A percentile compares a stretch with the other conserved stretches of the same genome.
These are phyloP conservation scores for Meganola albula DNA, from an alignment of 2,888 invertebrate genomes.

Conservation along the genomic window DNA sequence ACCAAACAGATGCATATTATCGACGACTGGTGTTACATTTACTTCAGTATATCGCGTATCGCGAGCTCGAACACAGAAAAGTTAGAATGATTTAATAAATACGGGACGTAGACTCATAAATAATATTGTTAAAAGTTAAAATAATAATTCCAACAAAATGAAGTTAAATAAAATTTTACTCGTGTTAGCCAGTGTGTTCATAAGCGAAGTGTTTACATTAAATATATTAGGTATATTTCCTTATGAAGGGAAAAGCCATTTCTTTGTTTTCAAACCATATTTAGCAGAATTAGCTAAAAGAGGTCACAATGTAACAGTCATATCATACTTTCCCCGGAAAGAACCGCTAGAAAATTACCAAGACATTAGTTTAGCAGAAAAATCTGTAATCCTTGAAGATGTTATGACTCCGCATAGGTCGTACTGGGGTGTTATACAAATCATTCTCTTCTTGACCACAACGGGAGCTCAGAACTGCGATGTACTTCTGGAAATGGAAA, in stretches of 20 bases:
- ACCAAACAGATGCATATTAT: no score
- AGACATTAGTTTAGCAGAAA: slow-evolving; percentile 34
- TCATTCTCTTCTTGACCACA: slow-evolving; percentile 12
- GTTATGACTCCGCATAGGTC: not conserved
- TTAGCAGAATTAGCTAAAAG: slow-evolving; percentile 37
- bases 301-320: slow-evolving; percentile 44
- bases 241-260: slow-evolving; percentile 82
- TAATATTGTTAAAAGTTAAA: no score
- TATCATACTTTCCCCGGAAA: slow-evolving; percentile 46
- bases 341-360: slow-evolving; percentile 44
- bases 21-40: no score
- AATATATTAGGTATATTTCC: slow-evolving; percentile 80
- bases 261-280: slow-evolving; percentile 59
- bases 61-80: no score
- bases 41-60: no score
- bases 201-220: slow-evolving; percentile 29
- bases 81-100: no score
- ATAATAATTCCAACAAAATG: no score
- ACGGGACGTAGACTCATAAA: no score
- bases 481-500: slow-evolving; percentile 26
- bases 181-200: slow-evolving; percentile 7
- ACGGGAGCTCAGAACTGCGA: slow-evolving; percentile 32
- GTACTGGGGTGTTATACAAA: slow-evolving; percentile 4
- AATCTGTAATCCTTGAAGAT: slow-evolving; percentile 11
- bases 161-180: slow-evolving; percentile 3